A percentile compares a stretch with the other conserved stretches of the same genome.
phyloP scores from a whole-genome alignment of 1,140 invertebrate species.

The Radopholus similis region DNA sequence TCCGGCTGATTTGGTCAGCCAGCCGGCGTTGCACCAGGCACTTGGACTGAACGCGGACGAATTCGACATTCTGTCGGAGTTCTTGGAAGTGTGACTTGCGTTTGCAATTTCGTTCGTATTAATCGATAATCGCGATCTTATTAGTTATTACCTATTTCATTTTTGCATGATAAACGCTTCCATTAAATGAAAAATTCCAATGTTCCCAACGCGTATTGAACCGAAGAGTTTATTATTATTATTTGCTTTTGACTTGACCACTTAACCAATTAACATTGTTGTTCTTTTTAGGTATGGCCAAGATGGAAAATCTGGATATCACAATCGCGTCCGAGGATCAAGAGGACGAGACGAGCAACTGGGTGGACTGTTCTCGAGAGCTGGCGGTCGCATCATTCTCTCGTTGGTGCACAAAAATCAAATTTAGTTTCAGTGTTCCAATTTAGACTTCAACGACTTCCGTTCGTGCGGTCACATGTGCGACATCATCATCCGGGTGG shows the following conservation, averaged over 20 bases:
- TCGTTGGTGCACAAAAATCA: no score
- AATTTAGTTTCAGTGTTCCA: no score
- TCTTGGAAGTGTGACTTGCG: constrained; percentile 5
- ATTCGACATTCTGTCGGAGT: constrained; percentile 30
- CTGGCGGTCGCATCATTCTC: constrained; percentile 23
- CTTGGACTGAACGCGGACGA: constrained; percentile 33
- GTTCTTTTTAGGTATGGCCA: no score
- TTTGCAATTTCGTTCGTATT: background rate
- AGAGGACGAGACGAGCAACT: constrained; percentile 12
- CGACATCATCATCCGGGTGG: constrained; percentile 54
- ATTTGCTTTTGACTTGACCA: no score
- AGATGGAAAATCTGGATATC: no score
- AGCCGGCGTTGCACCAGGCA: constrained; percentile 23
- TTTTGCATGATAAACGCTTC: no score
- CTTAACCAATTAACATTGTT: no score
- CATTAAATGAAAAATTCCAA: no score
- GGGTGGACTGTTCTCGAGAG: constrained; percentile 27
- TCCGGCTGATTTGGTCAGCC: constrained; percentile 12
- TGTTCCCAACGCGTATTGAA: no score
- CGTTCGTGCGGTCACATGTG: constrained; percentile 30
- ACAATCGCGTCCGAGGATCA: constrained; percentile 12
- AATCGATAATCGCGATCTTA: no score
- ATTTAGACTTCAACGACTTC: constrained; percentile 29
- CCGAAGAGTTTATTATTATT: no score
- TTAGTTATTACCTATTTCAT: no score